Conservation (phyloP, 1,140 invertebrate species). For the Euschistus heros region DNA sequence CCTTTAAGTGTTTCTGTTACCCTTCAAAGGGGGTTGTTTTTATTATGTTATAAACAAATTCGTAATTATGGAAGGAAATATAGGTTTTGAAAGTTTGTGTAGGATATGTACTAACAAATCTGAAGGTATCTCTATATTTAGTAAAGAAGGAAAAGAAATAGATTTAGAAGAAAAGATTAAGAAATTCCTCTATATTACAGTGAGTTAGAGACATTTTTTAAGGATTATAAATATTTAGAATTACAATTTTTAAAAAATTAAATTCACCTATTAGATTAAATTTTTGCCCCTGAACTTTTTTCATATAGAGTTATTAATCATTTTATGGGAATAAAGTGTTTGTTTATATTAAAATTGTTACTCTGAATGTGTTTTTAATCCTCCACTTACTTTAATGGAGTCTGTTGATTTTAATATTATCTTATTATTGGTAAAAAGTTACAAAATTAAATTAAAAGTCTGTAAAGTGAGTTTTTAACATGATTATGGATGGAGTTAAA, state of each 20-base stretch:
- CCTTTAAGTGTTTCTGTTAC: too few relatives aligned
- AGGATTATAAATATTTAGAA: not conserved
- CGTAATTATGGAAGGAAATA: slow-evolving; percentile 6
- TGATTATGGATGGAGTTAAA: not conserved
- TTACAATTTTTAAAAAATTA: slow-evolving; percentile 13
- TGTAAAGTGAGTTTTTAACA: slow-evolving; percentile 18
- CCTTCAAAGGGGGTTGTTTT: slow-evolving; percentile 5
- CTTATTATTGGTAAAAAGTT: not conserved
- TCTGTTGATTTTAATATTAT: not conserved
- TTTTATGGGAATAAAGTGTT: not conserved
- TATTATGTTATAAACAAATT: slow-evolving; percentile 1
- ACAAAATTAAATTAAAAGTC: not conserved
- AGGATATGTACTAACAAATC: slow-evolving; percentile 29
- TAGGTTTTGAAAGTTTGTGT: slow-evolving; percentile 22
- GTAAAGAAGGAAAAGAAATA: slow-evolving; percentile 29
- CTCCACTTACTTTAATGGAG: not conserved
- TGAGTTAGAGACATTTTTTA: not conserved
- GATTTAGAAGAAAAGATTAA: slow-evolving; percentile 27
- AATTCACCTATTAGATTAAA: not conserved
- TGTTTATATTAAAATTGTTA: not conserved
- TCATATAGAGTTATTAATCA: not conserved
- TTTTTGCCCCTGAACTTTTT: not conserved
- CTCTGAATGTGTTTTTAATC: not conserved
- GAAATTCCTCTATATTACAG: slow-evolving; percentile 20
- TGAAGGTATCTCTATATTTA: slow-evolving; percentile 29